A percentile compares a stretch with the other conserved stretches of the same genome.
Conservation (phyloP, 2,113 vertebrate species). For the Oreochromis tanganicae region DNA sequence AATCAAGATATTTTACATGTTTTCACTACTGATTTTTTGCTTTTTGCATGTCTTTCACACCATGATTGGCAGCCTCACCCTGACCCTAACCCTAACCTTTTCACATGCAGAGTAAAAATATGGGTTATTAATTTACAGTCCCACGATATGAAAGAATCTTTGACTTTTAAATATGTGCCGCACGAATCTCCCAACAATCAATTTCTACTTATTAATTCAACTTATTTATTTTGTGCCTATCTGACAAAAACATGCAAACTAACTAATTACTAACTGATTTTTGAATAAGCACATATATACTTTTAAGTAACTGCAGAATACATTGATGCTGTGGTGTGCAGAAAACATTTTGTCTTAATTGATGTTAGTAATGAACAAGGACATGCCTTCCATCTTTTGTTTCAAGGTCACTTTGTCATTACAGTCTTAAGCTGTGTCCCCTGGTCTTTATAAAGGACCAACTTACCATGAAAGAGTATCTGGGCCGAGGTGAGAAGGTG, state of each 20-base stretch:
- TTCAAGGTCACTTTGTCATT: slow-evolving; percentile 69
- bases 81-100: neutral
- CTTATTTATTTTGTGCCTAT: slow-evolving; percentile 51
- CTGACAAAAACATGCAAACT: slow-evolving; percentile 44
- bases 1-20: neutral
- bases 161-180: slow-evolving; percentile 7
- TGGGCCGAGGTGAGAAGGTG: slow-evolving; percentile 68
- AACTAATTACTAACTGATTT: slow-evolving; percentile 62
- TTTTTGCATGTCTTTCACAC: neutral
- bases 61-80: neutral
- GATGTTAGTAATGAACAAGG: slow-evolving; percentile 70
- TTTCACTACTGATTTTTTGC: neutral
- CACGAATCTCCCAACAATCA: neutral
- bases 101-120: neutral
- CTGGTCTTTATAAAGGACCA: slow-evolving; percentile 58
- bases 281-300: slow-evolving; percentile 78
- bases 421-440: slow-evolving; percentile 31
- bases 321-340: slow-evolving; percentile 47
- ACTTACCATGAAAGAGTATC: slow-evolving; percentile 72
- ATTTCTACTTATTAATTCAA: slow-evolving; percentile 43
- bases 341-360: slow-evolving; percentile 72
- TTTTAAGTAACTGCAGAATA: slow-evolving; percentile 63
- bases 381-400: slow-evolving; percentile 34
- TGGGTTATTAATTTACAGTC: neutral
- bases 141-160: neutral